Evolutionary conservation across 2,797 vertebrate species (phyloP).

Genomic region (Danio albolineatus): DNA sequence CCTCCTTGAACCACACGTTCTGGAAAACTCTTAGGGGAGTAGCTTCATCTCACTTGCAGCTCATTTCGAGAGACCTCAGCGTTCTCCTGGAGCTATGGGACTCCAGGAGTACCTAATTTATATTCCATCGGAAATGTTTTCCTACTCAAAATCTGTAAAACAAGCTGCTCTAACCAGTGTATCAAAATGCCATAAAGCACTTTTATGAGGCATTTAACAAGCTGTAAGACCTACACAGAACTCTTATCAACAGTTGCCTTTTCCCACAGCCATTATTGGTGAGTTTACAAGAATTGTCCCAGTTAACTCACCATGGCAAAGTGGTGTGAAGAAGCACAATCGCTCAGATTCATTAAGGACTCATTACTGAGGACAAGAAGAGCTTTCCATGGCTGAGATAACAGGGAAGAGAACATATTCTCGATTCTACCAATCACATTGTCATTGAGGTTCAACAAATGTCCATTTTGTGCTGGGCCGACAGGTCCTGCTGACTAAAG

Average conservation of each 20-base stretch:
- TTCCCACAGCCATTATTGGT: slow-evolving; percentile 38
- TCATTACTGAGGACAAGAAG: slow-evolving; percentile 58
- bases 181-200: slow-evolving; percentile 47
- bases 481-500: slow-evolving; percentile 64
- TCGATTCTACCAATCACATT: slow-evolving; percentile 75
- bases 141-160: slow-evolving; percentile 46
- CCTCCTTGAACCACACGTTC: neutral
- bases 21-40: neutral
- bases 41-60: neutral
- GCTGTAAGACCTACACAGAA: slow-evolving; percentile 22
- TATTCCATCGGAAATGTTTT: slow-evolving; percentile 11
- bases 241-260: slow-evolving; percentile 41
- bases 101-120: neutral
- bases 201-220: slow-evolving; percentile 56
- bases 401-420: slow-evolving; percentile 48
- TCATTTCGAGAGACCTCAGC: neutral
- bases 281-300: slow-evolving; percentile 58
- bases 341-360: slow-evolving; percentile 65
- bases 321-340: slow-evolving; percentile 52
- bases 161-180: slow-evolving; percentile 29
- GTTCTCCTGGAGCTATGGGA: neutral
- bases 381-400: slow-evolving; percentile 49
- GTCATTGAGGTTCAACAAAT: slow-evolving; percentile 60
- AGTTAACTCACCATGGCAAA: slow-evolving; percentile 49
- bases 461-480: slow-evolving; percentile 57